Conservation (phyloP, 2,113 vertebrate genomes). For the Megalops atlanticus region DNA sequence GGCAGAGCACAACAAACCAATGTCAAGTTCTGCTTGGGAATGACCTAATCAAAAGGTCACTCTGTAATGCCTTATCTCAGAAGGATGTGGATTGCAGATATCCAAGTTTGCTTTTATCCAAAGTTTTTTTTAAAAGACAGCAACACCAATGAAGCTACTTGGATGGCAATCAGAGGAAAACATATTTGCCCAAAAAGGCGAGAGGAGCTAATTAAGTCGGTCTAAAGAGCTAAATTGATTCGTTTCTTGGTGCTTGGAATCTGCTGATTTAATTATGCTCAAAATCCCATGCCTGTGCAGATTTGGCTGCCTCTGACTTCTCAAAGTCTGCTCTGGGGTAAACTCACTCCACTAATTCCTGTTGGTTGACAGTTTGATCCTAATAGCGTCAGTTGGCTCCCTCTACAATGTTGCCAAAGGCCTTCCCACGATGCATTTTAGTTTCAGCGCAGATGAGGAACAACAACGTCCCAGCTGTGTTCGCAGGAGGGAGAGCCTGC, state of each 20-base stretch:
- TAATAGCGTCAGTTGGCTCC: not conserved
- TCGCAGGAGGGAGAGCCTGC: not conserved
- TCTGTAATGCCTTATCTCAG: not conserved
- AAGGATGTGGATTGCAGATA: not conserved
- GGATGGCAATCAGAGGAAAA: not conserved
- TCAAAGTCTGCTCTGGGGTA: not conserved
- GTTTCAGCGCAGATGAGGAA: not conserved
- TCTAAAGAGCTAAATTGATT: too few species aligned
- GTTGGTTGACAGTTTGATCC: not conserved
- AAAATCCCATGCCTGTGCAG: too few species aligned
- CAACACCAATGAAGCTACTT: too few species aligned
- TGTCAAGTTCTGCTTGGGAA: not conserved
- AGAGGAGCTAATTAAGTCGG: not conserved
- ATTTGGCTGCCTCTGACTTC: not conserved
- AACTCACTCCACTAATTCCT: too few species aligned
- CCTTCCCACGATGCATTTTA: conserved; percentile 2
- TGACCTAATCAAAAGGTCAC: not conserved
- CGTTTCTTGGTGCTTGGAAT: not conserved
- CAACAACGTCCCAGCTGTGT: not conserved
- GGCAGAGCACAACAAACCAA: not conserved
- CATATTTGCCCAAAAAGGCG: not conserved
- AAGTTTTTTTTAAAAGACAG: too few species aligned
- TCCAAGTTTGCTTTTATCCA: not conserved
- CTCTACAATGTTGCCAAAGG: not conserved
- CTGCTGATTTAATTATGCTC: not conserved